Evolutionary conservation across 2,113 vertebrate genomes (phyloP), one percentile per base, ranked within the genome.

Genomic region (Hippolais icterina): DNA sequence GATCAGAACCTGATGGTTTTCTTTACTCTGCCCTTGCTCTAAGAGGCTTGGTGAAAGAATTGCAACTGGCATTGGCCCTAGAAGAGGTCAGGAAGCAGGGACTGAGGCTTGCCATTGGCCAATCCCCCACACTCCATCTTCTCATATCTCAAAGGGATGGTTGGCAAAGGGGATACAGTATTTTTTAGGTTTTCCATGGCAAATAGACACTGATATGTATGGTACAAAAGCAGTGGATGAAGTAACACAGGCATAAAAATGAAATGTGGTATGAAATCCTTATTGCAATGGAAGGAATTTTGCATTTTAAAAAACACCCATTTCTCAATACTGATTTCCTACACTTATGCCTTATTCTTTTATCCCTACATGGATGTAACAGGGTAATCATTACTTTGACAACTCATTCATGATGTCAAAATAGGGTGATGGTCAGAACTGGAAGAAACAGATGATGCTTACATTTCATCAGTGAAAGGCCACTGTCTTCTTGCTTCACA

Each of bases 101-200:
- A 14, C 19, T 49, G 46, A 87, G 11, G n/a, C 24, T 69, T 54
- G 21, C 23, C 23, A 72, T 13, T 53, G 17, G 21, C 18, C 10
- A 11, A 12, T 31, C n/a, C 17, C 29, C 42, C 1, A 1, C 21
- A 71, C 1, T 4, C 17, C 12, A 44, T 15, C 5, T 12, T 29
- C 27, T 71, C 8, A 7, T 23, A 6, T 50, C 35, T 94, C 39
- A 65, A 25, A 42, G 3, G 4, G 8, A 10, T 61, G 28, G 8
- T 9, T 2, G 9, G 23, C 22, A 44, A 90, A 91, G 5, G 10
- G 4, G 53, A 84, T 19, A 74, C 0, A 2, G 6, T 50, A 61
- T 57, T 53, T 54, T 66, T 81, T 24, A 83, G 6, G 29, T 52
- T 87, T 91, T 64, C 23, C 25, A 39, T 29, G 8, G 42, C 7